Evolutionary conservation across 2,797 vertebrate species (phyloP).

Genomic region (Vipera latastei): DNA sequence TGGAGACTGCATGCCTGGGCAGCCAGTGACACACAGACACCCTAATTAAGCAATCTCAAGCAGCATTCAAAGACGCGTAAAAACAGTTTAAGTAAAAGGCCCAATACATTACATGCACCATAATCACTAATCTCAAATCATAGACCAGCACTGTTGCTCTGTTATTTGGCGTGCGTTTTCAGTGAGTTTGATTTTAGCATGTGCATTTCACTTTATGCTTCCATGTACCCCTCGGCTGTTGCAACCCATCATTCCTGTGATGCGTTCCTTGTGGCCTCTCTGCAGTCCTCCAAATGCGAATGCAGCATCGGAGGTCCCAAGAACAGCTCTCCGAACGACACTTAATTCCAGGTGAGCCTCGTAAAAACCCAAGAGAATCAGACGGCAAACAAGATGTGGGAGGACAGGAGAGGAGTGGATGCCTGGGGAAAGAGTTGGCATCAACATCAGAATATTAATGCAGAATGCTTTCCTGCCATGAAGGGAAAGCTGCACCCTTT

Average conservation of each 20-base stretch:
- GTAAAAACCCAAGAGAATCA: background rate
- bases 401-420: background rate
- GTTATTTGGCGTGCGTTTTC: background rate
- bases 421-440: background rate
- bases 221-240: background rate
- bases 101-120: background rate
- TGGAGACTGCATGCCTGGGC: too few relatives aligned
- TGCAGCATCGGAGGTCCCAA: slow-evolving; percentile 82
- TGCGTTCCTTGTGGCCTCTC: slow-evolving; percentile 1
- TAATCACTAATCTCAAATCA: background rate
- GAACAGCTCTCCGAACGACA: slow-evolving; percentile 57
- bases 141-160: background rate
- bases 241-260: too few relatives aligned
- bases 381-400: background rate
- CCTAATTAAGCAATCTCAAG: too few relatives aligned
- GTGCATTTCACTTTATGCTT: background rate
- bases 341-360: slow-evolving; percentile 20
- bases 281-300: slow-evolving; percentile 84
- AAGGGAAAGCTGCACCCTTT: background rate
- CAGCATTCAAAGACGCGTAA: too few relatives aligned
- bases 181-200: background rate
- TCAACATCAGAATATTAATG: background rate
- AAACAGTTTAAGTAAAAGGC: too few relatives aligned
- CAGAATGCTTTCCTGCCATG: background rate
- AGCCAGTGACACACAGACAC: too few relatives aligned